These are phyloP conservation scores for Pavo muticus DNA, from an alignment of 2,113 vertebrate species.

Conservation along the genomic window DNA sequence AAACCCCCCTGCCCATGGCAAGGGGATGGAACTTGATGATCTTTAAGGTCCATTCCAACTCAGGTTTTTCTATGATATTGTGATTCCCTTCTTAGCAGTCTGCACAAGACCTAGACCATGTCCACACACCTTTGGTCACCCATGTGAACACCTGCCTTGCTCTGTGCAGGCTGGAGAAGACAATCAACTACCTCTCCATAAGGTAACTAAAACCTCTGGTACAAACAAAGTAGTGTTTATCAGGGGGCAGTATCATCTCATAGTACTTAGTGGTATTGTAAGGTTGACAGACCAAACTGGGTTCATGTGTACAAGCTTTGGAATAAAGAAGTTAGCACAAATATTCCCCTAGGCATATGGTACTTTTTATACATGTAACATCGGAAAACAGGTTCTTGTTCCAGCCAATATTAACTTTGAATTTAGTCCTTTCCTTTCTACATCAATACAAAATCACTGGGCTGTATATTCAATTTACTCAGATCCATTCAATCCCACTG, in stretches of 20 bases:
- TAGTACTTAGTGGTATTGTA: neutral
- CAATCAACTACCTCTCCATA: neutral
- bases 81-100: neutral
- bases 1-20: neutral
- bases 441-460: neutral
- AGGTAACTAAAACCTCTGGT: neutral
- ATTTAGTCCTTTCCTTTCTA: neutral
- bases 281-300: fast-evolving
- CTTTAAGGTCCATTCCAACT: neutral
- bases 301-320: fast-evolving
- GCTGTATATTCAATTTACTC: neutral
- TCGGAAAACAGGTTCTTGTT: neutral
- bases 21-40: neutral
- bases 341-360: neutral
- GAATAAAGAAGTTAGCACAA: neutral
- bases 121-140: neutral
- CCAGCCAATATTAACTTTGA: neutral
- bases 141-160: neutral
- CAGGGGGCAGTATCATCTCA: neutral
- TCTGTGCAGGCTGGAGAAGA: neutral
- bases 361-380: neutral
- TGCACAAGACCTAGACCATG: neutral
- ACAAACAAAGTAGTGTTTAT: neutral
- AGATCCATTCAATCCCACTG: neutral
- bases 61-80: neutral